Evolutionary conservation across 2,113 vertebrate genomes (phyloP).

Genomic region (Colinus virginianus): DNA sequence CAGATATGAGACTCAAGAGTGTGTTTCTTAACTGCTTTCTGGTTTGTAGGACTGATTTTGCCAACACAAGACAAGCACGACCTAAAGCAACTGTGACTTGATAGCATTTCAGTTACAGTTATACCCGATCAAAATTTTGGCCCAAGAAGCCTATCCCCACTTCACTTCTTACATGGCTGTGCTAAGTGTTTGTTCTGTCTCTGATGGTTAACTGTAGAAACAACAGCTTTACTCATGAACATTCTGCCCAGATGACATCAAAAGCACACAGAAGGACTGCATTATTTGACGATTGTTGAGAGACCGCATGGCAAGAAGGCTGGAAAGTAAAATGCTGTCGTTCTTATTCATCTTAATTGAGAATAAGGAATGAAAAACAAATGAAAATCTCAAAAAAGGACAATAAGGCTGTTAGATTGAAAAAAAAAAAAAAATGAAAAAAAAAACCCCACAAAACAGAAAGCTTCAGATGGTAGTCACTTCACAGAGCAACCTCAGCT

Average conservation of each 20-base stretch:
- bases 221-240: background rate
- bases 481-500: slow-evolving; percentile 45
- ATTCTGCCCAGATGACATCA: background rate
- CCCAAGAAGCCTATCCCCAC: background rate
- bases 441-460: background rate
- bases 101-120: background rate
- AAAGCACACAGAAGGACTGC: background rate
- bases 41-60: background rate
- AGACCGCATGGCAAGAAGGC: background rate
- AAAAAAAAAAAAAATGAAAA: background rate
- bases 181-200: background rate
- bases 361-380: slow-evolving; percentile 2
- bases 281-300: background rate
- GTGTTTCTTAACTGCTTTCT: background rate
- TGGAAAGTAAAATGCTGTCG: background rate
- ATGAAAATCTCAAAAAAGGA: background rate
- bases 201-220: background rate
- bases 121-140: background rate
- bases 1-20: accelerated
- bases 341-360: background rate
- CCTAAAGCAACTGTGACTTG: background rate
- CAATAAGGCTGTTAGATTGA: background rate
- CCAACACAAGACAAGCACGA: background rate
- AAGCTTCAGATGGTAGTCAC: slow-evolving; percentile 50
- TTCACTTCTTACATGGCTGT: background rate